Evolutionary conservation across 2,888 invertebrate genomes (phyloP), one percentile per base, ranked within the genome.

Genomic region (Sphecodes monilicornis): DNA sequence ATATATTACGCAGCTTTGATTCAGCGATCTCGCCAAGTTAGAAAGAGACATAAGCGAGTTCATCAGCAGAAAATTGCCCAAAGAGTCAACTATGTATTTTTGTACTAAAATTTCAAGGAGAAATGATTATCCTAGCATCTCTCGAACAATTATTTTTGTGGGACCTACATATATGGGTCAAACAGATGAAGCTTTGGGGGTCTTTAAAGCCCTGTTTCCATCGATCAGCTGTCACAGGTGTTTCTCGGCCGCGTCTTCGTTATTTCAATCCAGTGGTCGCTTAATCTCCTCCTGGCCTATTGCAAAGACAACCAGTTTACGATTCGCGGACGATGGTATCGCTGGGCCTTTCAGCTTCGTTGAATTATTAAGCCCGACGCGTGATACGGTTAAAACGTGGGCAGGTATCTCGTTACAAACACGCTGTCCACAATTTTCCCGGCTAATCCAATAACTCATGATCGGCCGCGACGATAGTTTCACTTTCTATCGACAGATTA

Each of bases 11-110:
- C 10, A 50, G 26, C 26, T 57, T 57, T 16, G 57, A 57, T 57
- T 57, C 57, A 26, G 57, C 26, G 26, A 29, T 57, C 50, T 3
- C 22, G 50, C 8, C 22, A 22, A 22, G 50, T 22, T 50, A 50
- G 22, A 50, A 50, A 50, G 50, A 50, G 50, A 22, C 50, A 50
- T 50, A 26, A 57, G 86, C 87, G 89, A 89, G 87, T 89, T 85
- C 79, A 83, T 39, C 80, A 73, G 71, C 69, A n/a, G n/a, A n/a
- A n/a, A n/a, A n/a, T n/a, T n/a, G n/a, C n/a, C n/a, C n/a, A n/a
- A n/a, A n/a, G n/a, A n/a, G n/a, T n/a, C n/a, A n/a, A n/a, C n/a
- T n/a, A n/a, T n/a, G n/a, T n/a, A n/a, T n/a, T n/a, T n/a, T n/a
- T n/a, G n/a, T 39, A 39, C 1, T 39, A 39, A 1, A 39, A 8